phyloP scores from a whole-genome alignment of 2,797 vertebrate genomes.

The Neomorphus geoffroyi region DNA sequence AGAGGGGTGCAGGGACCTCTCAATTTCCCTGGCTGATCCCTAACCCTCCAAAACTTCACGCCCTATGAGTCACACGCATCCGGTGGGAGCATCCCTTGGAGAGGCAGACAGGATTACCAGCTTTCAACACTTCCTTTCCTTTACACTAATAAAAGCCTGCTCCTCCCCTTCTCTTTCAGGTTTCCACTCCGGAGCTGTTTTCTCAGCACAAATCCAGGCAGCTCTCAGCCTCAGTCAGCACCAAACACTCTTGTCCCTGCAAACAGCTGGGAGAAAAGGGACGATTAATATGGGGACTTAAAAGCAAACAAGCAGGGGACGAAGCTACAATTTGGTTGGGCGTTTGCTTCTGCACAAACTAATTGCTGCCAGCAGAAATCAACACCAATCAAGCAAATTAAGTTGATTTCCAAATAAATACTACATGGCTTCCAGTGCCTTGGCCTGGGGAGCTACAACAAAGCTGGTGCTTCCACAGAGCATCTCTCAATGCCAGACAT shows the following conservation, averaged over 20 bases:
- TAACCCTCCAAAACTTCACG: neutral
- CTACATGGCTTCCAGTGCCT: neutral
- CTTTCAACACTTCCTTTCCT: neutral
- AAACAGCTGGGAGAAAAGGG: neutral
- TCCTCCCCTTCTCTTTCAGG: neutral
- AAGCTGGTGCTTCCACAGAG: neutral
- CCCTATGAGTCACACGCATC: rapidly evolving
- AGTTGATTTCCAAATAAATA: neutral
- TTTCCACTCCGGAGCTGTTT: neutral
- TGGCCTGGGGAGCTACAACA: neutral
- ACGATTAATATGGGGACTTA: neutral
- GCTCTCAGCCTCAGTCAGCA: neutral
- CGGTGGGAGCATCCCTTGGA: neutral
- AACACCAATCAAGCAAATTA: neutral
- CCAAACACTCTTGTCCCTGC: neutral
- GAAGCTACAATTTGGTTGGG: neutral
- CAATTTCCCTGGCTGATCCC: neutral
- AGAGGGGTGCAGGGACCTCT: neutral
- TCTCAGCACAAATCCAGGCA: neutral
- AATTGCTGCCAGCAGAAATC: slow-evolving; percentile 17
- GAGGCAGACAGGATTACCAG: neutral
- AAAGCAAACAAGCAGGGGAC: rapidly evolving
- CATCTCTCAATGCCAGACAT: neutral
- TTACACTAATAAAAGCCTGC: neutral
- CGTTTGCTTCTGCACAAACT: neutral